phyloP scores from a whole-genome alignment of 2,888 invertebrate genomes.

The Nowickia ferox region DNA sequence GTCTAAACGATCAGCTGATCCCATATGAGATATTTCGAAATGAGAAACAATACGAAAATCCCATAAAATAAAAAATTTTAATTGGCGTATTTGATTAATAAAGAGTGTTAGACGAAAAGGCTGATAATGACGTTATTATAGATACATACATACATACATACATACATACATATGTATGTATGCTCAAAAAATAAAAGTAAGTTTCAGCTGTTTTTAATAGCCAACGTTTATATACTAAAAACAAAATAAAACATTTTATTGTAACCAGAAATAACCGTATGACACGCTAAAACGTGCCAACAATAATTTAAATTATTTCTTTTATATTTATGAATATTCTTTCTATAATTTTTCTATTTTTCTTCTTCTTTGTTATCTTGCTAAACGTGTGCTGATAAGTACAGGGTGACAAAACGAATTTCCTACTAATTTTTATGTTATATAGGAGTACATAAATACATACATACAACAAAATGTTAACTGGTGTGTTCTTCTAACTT shows the following conservation, averaged over 20 bases:
- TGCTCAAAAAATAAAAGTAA: neutral
- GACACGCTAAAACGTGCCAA: constrained; percentile 50
- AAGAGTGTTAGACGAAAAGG: neutral
- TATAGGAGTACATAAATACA: neutral
- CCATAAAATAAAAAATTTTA: constrained; percentile 12
- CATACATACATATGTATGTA: neutral
- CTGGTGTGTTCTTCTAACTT: too few species aligned
- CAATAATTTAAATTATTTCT: constrained; percentile 58
- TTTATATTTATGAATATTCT: constrained; percentile 23
- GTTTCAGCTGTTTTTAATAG: constrained; percentile 65
- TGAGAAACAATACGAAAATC: neutral
- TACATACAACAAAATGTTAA: neutral
- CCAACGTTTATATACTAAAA: constrained; percentile 13
- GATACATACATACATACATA: constrained; percentile 12
- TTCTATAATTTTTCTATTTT: constrained; percentile 17
- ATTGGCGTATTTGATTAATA: neutral
- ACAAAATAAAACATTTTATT: constrained; percentile 33
- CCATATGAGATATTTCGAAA: constrained; percentile 10
- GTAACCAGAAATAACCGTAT: constrained; percentile 50
- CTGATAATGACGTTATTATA: constrained; percentile 4
- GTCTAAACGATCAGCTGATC: constrained; percentile 65
- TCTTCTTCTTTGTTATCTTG: neutral
- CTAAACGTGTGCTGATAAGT: constrained; percentile 11
- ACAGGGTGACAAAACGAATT: constrained; percentile 16
- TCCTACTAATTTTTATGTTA: neutral